Evolutionary conservation across 2,113 vertebrate genomes (phyloP), one percentile per base, ranked within the genome.

Genomic region (Corythornis madagascariensis): DNA sequence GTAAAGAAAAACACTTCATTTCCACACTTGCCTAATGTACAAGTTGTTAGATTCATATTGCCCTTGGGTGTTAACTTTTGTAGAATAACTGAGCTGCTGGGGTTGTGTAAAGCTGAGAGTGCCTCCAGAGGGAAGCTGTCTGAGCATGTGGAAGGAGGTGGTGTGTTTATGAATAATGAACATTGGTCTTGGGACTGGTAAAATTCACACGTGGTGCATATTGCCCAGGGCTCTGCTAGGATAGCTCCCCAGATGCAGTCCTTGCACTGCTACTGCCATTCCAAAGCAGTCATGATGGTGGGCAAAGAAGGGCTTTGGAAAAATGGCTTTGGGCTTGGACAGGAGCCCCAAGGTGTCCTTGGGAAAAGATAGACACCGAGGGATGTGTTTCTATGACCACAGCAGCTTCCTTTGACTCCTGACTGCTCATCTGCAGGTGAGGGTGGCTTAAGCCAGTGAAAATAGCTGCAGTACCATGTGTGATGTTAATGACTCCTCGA

Each of bases 401-500:
- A 69, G 71, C 26, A 78, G 38, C 73, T 82, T 88, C 76, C 73
- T 67, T 29, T 94, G 80, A 78, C 70, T 76, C 38, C 29, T 56
- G 61, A 47, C 18, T 52, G 52, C 65, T 82, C 80, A 55, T 65
- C 78, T 83, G 61, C 78, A 88, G 67, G n/a, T 2, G 0, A 28
- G 65, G 43, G 48, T 64, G 69, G 57, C 35, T 64, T 88, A 65
- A 86, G 69, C 73, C 92, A 90, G 83, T 90, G 93, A 69, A 88
- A 95, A 90, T 66, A 88, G 72, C 66, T 65, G 40, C 50, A 86
- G 65, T 10, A 18, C 48, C 2, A 7, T 76, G 76, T 0, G 2
- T 74, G 80, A 93, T 48, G 80, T 55, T 84, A 86, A 82, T 86
- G 88, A 77, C 45, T 66, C 83, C 90, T 75, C 80, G 93, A 90